Conservation (phyloP, 2,888 invertebrate genomes). For the Cremastobaeus sp. region DNA sequence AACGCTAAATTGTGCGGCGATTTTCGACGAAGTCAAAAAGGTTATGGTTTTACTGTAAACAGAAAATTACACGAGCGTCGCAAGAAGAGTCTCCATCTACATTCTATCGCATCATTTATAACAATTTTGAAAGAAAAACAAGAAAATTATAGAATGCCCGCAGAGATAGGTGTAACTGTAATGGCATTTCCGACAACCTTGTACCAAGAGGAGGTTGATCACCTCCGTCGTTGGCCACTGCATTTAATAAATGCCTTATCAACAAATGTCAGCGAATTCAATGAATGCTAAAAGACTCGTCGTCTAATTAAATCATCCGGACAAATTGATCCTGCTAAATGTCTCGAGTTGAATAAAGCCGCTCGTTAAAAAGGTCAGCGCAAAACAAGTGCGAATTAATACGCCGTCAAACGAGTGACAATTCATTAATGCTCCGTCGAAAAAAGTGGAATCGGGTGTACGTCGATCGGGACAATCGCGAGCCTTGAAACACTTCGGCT, state of each 20-base stretch:
- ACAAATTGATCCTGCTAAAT: conserved; percentile 13
- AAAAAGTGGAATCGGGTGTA: not conserved
- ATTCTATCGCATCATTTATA: conserved; percentile 36
- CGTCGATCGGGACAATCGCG: conserved; percentile 2
- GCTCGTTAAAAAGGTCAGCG: conserved; percentile 5
- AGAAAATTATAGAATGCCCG: conserved; percentile 27
- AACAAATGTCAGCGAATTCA: conserved; percentile 24
- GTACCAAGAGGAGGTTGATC: conserved; percentile 29
- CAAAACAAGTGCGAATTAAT: conserved; percentile 12
- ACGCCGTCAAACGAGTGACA: not conserved
- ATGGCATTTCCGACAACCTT: conserved; percentile 54
- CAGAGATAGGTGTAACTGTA: conserved; percentile 17
- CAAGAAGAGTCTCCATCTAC: conserved; percentile 9
- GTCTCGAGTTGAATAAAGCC: not conserved
- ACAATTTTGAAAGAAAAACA: conserved; percentile 37
- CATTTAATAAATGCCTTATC: conserved; percentile 18
- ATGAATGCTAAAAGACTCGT: not conserved
- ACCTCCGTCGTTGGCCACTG: conserved; percentile 30
- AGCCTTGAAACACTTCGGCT: conserved; percentile 6
- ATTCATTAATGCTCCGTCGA: not conserved
- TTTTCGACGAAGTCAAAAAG: conserved; percentile 20
- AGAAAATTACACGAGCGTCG: conserved; percentile 24
- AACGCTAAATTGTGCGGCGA: conserved; percentile 23
- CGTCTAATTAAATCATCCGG: conserved; percentile 18
- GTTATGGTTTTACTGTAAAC: conserved; percentile 24